A percentile compares a stretch with the other conserved stretches of the same genome.
Evolutionary conservation across 2,797 vertebrate species (phyloP).

Genomic region (Takifugu rubripes): DNA sequence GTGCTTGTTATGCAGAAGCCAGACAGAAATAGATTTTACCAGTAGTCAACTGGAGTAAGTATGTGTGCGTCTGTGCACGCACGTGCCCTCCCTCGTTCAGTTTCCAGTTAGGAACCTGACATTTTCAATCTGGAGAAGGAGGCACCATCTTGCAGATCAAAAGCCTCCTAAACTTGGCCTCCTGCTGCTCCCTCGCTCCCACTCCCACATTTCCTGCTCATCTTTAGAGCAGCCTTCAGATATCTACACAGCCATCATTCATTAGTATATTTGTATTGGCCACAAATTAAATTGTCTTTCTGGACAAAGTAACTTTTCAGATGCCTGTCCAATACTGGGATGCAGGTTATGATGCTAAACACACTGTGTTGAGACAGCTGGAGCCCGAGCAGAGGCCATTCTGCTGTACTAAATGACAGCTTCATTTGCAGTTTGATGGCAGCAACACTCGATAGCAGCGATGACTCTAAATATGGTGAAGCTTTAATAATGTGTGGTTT

Average conservation of each 20-base stretch:
- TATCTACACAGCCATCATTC: conserved; percentile 19
- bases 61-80: conserved; percentile 23
- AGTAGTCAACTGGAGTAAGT: conserved; percentile 58
- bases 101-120: conserved; percentile 55
- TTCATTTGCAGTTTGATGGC: too few species aligned
- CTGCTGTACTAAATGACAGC: too few species aligned
- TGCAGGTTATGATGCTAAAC: too few species aligned
- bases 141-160: conserved; percentile 53
- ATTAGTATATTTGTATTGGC: conserved; percentile 7
- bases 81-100: conserved; percentile 27
- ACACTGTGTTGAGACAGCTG: too few species aligned
- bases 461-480: too few species aligned
- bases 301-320: too few species aligned
- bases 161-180: conserved; percentile 21
- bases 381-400: too few species aligned
- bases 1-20: conserved; percentile 62
- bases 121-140: conserved; percentile 48
- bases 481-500: too few species aligned
- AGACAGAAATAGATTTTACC: conserved; percentile 68
- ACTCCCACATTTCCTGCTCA: conserved; percentile 3
- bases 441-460: too few species aligned
- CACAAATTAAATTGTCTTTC: too few species aligned
- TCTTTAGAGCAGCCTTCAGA: conserved; percentile 13
- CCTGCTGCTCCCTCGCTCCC: not conserved
- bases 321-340: too few species aligned